These are phyloP conservation scores for Ectemnius cavifrons DNA, from an alignment of 2,888 invertebrate genomes.

Conservation along the genomic window DNA sequence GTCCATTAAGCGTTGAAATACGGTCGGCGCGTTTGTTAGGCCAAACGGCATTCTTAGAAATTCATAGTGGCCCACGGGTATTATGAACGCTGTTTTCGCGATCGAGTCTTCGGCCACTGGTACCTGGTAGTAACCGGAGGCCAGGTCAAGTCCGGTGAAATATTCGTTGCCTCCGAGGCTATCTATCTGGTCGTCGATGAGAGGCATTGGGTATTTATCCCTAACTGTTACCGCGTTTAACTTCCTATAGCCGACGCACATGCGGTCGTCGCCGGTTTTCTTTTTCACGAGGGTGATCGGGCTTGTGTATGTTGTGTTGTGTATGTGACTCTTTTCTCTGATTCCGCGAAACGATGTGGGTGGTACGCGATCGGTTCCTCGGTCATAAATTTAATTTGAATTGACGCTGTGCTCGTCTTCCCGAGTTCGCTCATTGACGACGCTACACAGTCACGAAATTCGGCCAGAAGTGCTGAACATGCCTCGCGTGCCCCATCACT, in stretches of 20 bases:
- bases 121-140: constrained; percentile 8
- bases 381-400: neutral
- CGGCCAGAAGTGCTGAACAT: neutral
- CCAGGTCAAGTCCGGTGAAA: constrained; percentile 2
- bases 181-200: constrained; percentile 7
- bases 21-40: constrained; percentile 9
- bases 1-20: neutral
- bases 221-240: constrained; percentile 15
- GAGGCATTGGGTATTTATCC: constrained; percentile 1
- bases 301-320: constrained; percentile 12
- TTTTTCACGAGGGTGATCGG: constrained; percentile 14
- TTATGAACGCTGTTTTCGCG: constrained; percentile 9
- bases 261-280: constrained; percentile 3
- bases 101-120: neutral
- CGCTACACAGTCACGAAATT: constrained; percentile 13
- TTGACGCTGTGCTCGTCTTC: neutral
- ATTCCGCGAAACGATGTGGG: neutral
- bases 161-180: neutral
- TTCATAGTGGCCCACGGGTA: neutral
- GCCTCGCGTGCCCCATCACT: neutral
- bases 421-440: constrained; percentile 2
- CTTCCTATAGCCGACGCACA: neutral
- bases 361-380: constrained; percentile 3
- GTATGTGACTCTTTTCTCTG: neutral
- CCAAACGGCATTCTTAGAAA: constrained; percentile 16